Evolutionary conservation across 2,113 vertebrate genomes (phyloP).

Genomic region (Odontophorus gujanensis): DNA sequence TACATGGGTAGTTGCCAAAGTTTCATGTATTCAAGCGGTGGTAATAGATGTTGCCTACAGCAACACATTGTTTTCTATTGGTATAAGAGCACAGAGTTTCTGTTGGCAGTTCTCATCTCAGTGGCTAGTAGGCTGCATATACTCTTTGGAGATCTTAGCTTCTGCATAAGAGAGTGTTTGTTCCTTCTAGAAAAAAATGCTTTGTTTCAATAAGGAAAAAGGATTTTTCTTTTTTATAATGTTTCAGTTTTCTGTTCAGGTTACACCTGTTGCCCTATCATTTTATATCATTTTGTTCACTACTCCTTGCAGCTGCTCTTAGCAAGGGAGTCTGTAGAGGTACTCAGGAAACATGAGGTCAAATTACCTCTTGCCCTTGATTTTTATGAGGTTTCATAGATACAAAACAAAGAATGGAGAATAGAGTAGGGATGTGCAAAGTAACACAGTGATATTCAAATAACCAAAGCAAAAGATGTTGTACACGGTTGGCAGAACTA

Average conservation of each 20-base stretch:
- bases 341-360: background rate
- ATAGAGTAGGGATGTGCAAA: background rate
- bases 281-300: background rate
- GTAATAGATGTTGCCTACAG: conserved; percentile 32
- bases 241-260: background rate
- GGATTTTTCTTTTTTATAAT: background rate
- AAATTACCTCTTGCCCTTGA: background rate
- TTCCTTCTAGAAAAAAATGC: conserved; percentile 31
- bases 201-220: conserved; percentile 4
- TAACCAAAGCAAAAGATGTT: background rate
- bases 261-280: background rate
- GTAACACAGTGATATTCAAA: background rate
- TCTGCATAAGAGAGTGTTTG: background rate
- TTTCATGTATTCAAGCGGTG: conserved; percentile 17
- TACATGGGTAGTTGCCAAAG: conserved; percentile 31
- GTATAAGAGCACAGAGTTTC: conserved; percentile 38
- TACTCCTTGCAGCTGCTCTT: background rate
- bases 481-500: background rate
- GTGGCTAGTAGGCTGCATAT: background rate
- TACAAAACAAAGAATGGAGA: background rate
- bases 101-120: background rate
- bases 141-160: background rate
- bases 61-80: conserved; percentile 40
- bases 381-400: background rate
- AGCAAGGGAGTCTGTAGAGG: background rate